phyloP scores from a whole-genome alignment of 2,888 invertebrate genomes.

The Busseola fusca region DNA sequence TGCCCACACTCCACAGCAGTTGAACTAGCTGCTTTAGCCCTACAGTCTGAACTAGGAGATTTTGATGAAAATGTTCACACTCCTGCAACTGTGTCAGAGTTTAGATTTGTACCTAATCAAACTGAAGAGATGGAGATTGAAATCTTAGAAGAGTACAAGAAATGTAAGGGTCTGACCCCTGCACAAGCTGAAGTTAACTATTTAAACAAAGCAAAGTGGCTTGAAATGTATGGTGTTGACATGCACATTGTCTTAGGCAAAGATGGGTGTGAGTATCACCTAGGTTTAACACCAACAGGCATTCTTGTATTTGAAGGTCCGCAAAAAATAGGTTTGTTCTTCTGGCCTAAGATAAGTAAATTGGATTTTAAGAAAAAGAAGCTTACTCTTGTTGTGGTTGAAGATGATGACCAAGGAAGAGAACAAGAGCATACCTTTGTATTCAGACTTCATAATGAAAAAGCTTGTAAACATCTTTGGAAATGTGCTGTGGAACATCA shows the following conservation, averaged over 20 bases:
- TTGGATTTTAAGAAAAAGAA: conserved; percentile 99
- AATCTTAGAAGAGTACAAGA: conserved; percentile 97
- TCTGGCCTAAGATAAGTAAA: conserved; percentile 99
- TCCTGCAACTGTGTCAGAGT: conserved; percentile 99
- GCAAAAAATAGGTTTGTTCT: conserved; percentile 99
- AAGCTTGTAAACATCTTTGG: conserved; percentile 99
- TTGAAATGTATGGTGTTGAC: conserved; percentile 99
- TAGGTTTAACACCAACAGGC: conserved; percentile 99
- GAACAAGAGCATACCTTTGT: conserved; percentile 99
- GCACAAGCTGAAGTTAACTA: conserved; percentile 98
- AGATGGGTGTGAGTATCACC: conserved; percentile 98
- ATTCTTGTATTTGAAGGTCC: conserved; percentile 99
- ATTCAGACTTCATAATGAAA: conserved; percentile 98
- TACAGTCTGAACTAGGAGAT: conserved; percentile 99
- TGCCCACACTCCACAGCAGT: conserved; percentile 96
- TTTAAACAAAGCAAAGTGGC: conserved; percentile 98
- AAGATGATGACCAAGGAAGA: conserved; percentile 98
- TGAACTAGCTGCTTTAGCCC: conserved; percentile 96
- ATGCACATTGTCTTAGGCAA: conserved; percentile 99
- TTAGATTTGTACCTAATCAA: conserved; percentile 98
- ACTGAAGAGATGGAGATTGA: conserved; percentile 98
- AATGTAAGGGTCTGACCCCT: conserved; percentile 95
- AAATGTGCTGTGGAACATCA: conserved; percentile 99
- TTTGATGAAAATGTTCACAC: conserved; percentile 97
- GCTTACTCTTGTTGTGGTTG: conserved; percentile 98